Evolutionary conservation across 2,888 invertebrate species (phyloP), one percentile per base, ranked within the genome.

Genomic region (Ichneumoninae sp.): DNA sequence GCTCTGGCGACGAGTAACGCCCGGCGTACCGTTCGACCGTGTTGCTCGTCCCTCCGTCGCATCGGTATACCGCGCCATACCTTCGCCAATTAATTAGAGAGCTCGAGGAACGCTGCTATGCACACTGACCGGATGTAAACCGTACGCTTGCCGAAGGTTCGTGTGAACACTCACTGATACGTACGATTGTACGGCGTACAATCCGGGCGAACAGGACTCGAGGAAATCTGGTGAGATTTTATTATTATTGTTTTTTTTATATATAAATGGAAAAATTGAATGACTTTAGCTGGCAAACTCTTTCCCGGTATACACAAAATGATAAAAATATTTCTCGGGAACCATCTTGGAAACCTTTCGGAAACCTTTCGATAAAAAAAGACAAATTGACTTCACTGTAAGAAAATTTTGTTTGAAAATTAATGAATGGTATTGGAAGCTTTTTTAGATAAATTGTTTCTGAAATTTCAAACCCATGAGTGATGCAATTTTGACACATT

Each of bases 61-160:
- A 65, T 63, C 52, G 26, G 8, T 19, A 36, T 57, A 44, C 40
- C 26, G 26, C 22, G 10, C 8, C 26, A 79, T 52, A 79, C 65
- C n/a, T 13, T 65, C 60, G 76, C 40, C 83, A 71, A 80, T 83
- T 76, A 80, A 80, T 83, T 71, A 68, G 71, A 76, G 40, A 73
- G 71, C 65, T 50, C 70, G 54, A 65, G 60, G 50, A 47, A 19
- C 54, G 3, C 78, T 7, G 2, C 19, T 40, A 73, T 57, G 13
- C 36, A 30, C 13, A 26, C 26, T 40, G 40, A 44, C 68, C 10
- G 19, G 44, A 71, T 44, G 52, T 69, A 40, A 82, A 77, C 60
- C 33, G 44, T 54, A 63, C 30, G 63, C 6, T 33, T 1, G 63
- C 16, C 16, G 33, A 33, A 63, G 16, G 33, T 63, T 33, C 63